phyloP scores from a whole-genome alignment of 1,140 invertebrate genomes.

The Phymorhynchus buccinoides region DNA sequence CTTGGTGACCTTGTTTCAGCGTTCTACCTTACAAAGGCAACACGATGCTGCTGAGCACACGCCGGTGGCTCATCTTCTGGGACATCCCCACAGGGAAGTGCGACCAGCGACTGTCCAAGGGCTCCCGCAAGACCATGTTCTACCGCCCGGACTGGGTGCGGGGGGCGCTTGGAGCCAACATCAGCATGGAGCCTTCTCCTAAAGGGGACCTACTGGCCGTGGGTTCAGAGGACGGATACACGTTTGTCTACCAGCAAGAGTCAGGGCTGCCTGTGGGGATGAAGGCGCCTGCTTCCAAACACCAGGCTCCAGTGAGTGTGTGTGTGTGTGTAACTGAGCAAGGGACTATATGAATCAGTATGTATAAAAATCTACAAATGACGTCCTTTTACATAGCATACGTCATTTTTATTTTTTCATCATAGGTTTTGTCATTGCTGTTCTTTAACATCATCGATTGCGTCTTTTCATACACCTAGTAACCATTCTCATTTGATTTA shows the following conservation, averaged over 20 bases:
- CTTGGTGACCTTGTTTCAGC: not conserved
- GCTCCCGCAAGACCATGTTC: slow-evolving; percentile 54
- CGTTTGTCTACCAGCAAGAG: slow-evolving; percentile 57
- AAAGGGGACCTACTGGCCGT: slow-evolving; percentile 48
- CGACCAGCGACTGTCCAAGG: slow-evolving; percentile 58
- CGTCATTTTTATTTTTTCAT: too few relatives aligned
- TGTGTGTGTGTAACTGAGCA: not conserved
- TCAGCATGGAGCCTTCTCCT: slow-evolving; percentile 40
- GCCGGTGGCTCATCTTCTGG: slow-evolving; percentile 59
- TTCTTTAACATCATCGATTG: too few relatives aligned
- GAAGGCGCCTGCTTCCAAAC: slow-evolving; percentile 56
- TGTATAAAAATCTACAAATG: too few relatives aligned
- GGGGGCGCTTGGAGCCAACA: slow-evolving; percentile 47
- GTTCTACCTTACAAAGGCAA: slow-evolving; percentile 55
- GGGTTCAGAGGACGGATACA: slow-evolving; percentile 65
- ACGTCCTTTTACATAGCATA: too few relatives aligned
- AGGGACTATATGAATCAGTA: not conserved
- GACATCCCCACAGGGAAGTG: slow-evolving; percentile 65
- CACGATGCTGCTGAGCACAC: slow-evolving; percentile 52
- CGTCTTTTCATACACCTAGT: too few relatives aligned
- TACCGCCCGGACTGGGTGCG: slow-evolving; percentile 57
- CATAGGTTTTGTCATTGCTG: too few relatives aligned
- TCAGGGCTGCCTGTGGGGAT: slow-evolving; percentile 55
- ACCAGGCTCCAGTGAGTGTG: slow-evolving; percentile 55
- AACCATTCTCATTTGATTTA: too few relatives aligned